Base-by-base conservation (phyloP, 2,888 invertebrate species). In the Apoderus coryli region DNA sequence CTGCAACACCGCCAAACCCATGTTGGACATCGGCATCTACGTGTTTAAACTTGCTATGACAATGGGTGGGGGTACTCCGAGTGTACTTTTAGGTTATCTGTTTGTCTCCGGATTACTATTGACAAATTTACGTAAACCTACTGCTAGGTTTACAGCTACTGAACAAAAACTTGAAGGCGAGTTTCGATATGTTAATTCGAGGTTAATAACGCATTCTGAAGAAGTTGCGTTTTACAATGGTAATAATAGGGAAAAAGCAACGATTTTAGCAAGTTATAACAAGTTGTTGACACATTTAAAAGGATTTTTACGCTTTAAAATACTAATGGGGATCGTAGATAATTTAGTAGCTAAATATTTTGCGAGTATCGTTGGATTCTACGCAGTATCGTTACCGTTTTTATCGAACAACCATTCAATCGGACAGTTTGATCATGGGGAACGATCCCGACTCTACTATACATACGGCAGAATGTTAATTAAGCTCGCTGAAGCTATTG, bases 121-220 rank as follows among this genome's bases (percentile, higher is more conserved):
- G 32, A 93, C 95, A 0, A 76, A 82, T 48, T 60, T 93, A 32
- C 69, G 95, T 40, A 72, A 77, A 45, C 95, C 95, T 0, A 82
- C 89, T 37, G 89, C 70, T 2, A 35, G 73, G 27, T 67, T 96
- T 63, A 96, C 96, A 0, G 86, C 92, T 2, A 44, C 37, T 4
- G 96, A 98, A 56, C 96, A 96, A 58, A 85, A 86, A 54, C 61
- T 95, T n/a, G 98, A 98, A 63, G 98, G 96, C 31, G 95, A 98
- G 65, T 95, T 89, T 60, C 72, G 96, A 53, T 95, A 89, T 52
- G 90, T 95, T 16, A 92, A 98, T 58, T 88, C 95, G 2, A 42
- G 96, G 29, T 66, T 98, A 15, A 96, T 98, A 36, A 92, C 93
- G 0, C 93, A 96, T 58, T 85, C 93, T 1, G 96, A 98, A 59